Conservation (phyloP, 2,888 invertebrate genomes). For the Xanthia togata region DNA sequence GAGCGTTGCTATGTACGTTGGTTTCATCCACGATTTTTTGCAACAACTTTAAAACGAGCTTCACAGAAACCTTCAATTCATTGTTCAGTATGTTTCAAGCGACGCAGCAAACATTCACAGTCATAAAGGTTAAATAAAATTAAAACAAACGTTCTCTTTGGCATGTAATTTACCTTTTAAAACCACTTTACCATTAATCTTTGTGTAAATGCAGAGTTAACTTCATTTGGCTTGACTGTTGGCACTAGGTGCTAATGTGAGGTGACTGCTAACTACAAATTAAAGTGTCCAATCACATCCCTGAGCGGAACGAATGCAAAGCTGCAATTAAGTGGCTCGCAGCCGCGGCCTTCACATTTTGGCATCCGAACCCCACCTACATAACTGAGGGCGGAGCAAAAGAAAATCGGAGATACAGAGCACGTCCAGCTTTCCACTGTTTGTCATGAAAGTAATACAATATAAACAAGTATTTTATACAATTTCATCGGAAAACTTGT, state of each 20-base stretch:
- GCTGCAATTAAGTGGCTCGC: conserved; percentile 66
- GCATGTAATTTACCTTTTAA: conserved; percentile 20
- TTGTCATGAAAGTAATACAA: conserved; percentile 51
- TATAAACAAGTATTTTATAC: conserved; percentile 46
- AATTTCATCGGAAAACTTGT: conserved; percentile 42
- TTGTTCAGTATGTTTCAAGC: not conserved
- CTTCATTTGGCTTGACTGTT: conserved; percentile 11
- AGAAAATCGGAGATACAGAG: conserved; percentile 54
- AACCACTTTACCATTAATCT: conserved; percentile 7
- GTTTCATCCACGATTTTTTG: conserved; percentile 15
- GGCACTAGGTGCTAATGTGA: conserved; percentile 27
- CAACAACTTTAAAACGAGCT: conserved; percentile 19
- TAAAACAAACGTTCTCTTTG: conserved; percentile 1
- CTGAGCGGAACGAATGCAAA: conserved; percentile 48
- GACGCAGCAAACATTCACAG: not conserved
- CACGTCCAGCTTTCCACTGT: conserved; percentile 55
- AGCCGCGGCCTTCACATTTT: conserved; percentile 53
- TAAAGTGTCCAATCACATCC: conserved; percentile 62
- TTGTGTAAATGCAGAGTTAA: conserved; percentile 14
- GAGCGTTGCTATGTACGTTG: conserved; percentile 18
- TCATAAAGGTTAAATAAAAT: conserved; percentile 12
- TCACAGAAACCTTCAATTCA: conserved; percentile 5
- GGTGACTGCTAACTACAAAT: conserved; percentile 65
- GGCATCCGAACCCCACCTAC: conserved; percentile 48
- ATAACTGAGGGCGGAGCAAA: conserved; percentile 31